Percentiles rank a stretch among this genome's conserved stretches.
These are phyloP conservation scores for Anhinga rufa DNA, from an alignment of 2,113 vertebrate species.

Conservation along the genomic window DNA sequence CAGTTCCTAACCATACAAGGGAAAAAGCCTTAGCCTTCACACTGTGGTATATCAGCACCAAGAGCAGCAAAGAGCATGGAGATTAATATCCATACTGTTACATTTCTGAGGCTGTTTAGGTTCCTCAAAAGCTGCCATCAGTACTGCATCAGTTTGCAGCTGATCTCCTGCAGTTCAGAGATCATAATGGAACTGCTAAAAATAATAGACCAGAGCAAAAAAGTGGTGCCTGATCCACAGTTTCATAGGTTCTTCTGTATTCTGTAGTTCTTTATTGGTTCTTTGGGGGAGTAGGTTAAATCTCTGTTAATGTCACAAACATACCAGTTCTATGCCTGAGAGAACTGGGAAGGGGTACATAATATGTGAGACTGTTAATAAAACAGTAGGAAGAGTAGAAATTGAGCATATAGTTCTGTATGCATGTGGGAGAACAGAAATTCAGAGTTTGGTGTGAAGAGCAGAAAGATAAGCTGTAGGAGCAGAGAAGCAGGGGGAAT, in stretches of 20 bases:
- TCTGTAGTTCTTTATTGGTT: neutral
- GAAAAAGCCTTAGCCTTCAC: neutral
- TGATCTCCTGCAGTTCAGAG: neutral
- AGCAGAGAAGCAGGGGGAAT: neutral
- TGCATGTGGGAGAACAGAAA: neutral
- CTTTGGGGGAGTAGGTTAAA: neutral
- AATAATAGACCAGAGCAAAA: neutral
- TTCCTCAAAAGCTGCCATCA: neutral
- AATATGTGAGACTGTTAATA: neutral
- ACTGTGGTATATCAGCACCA: neutral
- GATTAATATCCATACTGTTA: neutral
- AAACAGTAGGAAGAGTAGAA: neutral
- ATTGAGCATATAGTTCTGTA: neutral
- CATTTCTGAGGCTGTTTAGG: neutral
- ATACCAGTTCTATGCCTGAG: neutral
- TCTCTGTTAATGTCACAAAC: neutral
- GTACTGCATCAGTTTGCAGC: neutral
- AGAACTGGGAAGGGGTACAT: neutral
- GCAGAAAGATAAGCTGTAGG: neutral
- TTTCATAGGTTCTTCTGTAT: neutral
- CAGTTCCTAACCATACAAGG: neutral
- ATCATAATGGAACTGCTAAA: neutral
- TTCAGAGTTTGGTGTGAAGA: neutral
- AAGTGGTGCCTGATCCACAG: neutral
- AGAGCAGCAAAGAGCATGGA: rapidly evolving